These are phyloP conservation scores for Vombatus ursinus DNA, from an alignment of 2,113 vertebrate species.

Conservation along the genomic window DNA sequence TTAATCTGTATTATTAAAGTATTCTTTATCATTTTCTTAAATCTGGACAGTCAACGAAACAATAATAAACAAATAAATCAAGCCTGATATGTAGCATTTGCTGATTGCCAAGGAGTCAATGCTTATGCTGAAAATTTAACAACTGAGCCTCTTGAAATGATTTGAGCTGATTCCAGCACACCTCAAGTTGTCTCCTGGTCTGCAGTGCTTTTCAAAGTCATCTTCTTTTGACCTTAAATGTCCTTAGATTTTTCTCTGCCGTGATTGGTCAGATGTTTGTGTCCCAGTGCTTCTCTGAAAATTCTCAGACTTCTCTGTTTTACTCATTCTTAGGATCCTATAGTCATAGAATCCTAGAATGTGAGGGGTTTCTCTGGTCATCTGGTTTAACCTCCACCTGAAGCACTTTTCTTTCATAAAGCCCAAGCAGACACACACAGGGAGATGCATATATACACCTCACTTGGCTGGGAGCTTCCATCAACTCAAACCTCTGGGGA, in stretches of 20 bases:
- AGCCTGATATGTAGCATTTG: neutral
- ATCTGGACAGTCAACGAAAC: neutral
- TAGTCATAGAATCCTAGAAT: neutral
- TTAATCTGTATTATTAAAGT: neutral
- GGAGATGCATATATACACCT: conserved; percentile 17
- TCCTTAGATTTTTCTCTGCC: neutral
- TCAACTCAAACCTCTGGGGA: neutral
- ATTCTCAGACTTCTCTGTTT: neutral
- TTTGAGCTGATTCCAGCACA: neutral
- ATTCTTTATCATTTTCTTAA: neutral
- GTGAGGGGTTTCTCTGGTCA: neutral
- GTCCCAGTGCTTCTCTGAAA: neutral
- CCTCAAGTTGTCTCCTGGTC: neutral
- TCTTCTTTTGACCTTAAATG: neutral
- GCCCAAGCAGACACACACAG: neutral
- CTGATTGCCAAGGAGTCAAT: neutral
- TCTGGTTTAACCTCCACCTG: neutral
- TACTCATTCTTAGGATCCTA: neutral
- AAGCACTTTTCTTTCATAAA: neutral
- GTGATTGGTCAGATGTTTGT: neutral
- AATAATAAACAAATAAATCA: neutral
- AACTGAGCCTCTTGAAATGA: neutral
- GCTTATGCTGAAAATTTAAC: neutral
- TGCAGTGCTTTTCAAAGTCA: neutral
- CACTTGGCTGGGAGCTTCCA: neutral